Conservation (phyloP, 2,113 vertebrate genomes). For the Misgurnus anguillicaudatus region DNA sequence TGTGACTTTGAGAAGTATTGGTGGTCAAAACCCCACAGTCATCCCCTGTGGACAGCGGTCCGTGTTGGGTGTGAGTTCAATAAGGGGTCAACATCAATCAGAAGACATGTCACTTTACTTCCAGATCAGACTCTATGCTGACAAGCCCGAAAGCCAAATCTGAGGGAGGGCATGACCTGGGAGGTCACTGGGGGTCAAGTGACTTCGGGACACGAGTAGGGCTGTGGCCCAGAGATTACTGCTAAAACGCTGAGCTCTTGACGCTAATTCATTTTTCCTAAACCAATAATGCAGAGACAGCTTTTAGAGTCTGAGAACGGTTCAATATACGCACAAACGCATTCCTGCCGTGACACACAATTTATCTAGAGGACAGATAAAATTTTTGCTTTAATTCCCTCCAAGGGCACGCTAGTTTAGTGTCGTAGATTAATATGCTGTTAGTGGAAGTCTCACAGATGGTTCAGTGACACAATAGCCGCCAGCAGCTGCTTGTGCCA, state of each 20-base stretch:
- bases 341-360: not conserved
- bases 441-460: constrained; percentile 38
- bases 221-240: constrained; percentile 14
- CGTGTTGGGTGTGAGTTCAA: constrained; percentile 31
- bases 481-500: constrained; percentile 39
- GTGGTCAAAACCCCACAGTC: constrained; percentile 6
- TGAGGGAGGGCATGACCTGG: constrained; percentile 1
- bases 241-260: not conserved
- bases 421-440: constrained; percentile 37
- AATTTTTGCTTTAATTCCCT: constrained; percentile 35
- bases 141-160: constrained; percentile 30
- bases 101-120: constrained; percentile 35
- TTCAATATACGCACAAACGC: constrained; percentile 7
- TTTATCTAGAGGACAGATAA: constrained; percentile 21
- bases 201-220: constrained; percentile 5
- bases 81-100: constrained; percentile 38
- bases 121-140: constrained; percentile 3
- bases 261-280: constrained; percentile 20
- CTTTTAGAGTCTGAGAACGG: constrained; percentile 3
- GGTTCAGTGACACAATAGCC: constrained; percentile 28
- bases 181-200: constrained; percentile 41
- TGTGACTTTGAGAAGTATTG: constrained; percentile 10
- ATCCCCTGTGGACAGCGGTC: constrained; percentile 20
- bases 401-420: constrained; percentile 44
- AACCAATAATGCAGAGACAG: constrained; percentile 5